Percentiles rank a stretch among this genome's conserved stretches.
These are phyloP conservation scores for Gari tellinella DNA, from an alignment of 2,888 invertebrate genomes.

Conservation along the genomic window DNA sequence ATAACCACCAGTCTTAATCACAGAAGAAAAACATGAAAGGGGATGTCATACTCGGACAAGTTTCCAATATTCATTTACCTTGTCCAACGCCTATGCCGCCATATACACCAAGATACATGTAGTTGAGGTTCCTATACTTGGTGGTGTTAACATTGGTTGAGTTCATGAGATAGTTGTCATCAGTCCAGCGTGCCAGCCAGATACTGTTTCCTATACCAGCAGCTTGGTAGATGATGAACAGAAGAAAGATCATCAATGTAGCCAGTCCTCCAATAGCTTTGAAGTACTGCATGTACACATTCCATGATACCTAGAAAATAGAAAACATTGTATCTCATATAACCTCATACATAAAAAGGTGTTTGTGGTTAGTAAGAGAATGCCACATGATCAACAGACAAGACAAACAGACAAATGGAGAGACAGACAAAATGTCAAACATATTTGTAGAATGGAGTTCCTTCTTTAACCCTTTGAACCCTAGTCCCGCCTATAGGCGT, in stretches of 20 bases:
- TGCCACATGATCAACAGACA: too few species aligned
- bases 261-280: constrained; percentile 90
- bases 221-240: constrained; percentile 78
- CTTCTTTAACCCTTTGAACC: too few species aligned
- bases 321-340: too few species aligned
- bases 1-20: too few species aligned
- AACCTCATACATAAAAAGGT: too few species aligned
- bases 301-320: constrained; percentile 89
- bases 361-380: too few species aligned
- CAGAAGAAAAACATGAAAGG: not conserved
- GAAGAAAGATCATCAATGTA: constrained; percentile 90
- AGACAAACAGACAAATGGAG: too few species aligned
- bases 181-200: constrained; percentile 83
- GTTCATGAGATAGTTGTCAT: constrained; percentile 74
- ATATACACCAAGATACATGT: constrained; percentile 85
- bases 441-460: too few species aligned
- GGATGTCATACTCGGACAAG: not conserved
- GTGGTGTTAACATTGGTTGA: constrained; percentile 61
- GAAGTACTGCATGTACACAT: constrained; percentile 95
- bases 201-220: constrained; percentile 77
- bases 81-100: constrained; percentile 81
- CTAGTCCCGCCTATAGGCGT: too few species aligned
- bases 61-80: too few species aligned
- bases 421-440: too few species aligned
- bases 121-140: constrained; percentile 64